Conservation (phyloP, 2,888 invertebrate genomes). For the Hartigia nigra region DNA sequence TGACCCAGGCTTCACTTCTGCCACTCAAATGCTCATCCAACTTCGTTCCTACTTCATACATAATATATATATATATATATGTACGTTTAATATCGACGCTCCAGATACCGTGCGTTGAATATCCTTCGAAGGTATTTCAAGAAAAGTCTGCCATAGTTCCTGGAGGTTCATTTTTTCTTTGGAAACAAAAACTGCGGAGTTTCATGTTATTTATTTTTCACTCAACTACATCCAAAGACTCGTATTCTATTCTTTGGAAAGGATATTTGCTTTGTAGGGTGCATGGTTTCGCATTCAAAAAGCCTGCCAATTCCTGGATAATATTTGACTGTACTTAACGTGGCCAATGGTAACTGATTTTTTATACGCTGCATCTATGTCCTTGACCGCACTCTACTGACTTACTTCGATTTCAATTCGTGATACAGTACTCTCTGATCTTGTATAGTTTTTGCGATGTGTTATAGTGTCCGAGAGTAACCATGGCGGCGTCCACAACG, state of each 20-base stretch:
- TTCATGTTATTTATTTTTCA: background rate
- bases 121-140: background rate
- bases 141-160: background rate
- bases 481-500: background rate
- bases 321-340: background rate
- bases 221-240: background rate
- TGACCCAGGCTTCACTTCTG: background rate
- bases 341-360: background rate
- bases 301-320: background rate
- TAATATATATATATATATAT: background rate
- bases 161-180: background rate
- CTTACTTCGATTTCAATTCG: background rate
- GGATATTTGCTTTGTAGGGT: too few species aligned
- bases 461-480: background rate
- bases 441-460: background rate
- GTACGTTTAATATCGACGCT: background rate
- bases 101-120: background rate
- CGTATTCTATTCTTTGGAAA: background rate
- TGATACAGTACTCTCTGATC: background rate
- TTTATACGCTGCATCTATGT: background rate
- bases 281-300: background rate
- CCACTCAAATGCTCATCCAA: background rate
- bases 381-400: background rate
- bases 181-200: background rate
- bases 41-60: background rate